Conservation (phyloP, 2,888 invertebrate genomes). For the Ochropleura plecta region DNA sequence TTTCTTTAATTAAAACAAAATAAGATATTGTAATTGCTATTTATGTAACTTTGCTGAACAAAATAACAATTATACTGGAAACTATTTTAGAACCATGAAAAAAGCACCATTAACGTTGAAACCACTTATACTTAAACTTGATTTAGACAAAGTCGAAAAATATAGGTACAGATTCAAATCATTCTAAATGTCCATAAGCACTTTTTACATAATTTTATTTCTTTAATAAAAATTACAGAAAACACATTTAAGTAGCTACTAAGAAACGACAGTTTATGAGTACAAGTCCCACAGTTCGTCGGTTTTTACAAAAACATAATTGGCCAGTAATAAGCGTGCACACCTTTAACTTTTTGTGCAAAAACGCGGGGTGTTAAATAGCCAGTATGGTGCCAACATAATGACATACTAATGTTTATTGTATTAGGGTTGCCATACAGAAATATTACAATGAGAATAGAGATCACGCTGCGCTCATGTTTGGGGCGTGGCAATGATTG, state of each 20-base stretch:
- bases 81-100: too few species aligned
- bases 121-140: too few species aligned
- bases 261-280: slow-evolving; percentile 45
- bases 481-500: slow-evolving; percentile 88
- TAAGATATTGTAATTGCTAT: background rate
- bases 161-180: background rate
- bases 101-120: too few species aligned
- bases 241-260: slow-evolving; percentile 22
- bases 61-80: background rate
- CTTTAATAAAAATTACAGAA: slow-evolving; percentile 1
- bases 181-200: background rate
- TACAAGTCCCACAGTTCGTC: slow-evolving; percentile 49
- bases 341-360: slow-evolving; percentile 72
- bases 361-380: slow-evolving; percentile 80
- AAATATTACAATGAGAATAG: slow-evolving; percentile 88
- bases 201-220: slow-evolving; percentile 11
- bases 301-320: slow-evolving; percentile 64
- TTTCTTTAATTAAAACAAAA: slow-evolving; percentile 3
- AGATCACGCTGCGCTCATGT: slow-evolving; percentile 88
- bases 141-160: too few species aligned
- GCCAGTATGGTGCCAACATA: slow-evolving; percentile 86
- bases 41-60: background rate
- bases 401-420: slow-evolving; percentile 89
- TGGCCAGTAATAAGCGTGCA: slow-evolving; percentile 68
- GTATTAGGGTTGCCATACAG: slow-evolving; percentile 88